Conservation (phyloP, 2,113 vertebrate genomes). For the Cryptomyrus ogoouensis region DNA sequence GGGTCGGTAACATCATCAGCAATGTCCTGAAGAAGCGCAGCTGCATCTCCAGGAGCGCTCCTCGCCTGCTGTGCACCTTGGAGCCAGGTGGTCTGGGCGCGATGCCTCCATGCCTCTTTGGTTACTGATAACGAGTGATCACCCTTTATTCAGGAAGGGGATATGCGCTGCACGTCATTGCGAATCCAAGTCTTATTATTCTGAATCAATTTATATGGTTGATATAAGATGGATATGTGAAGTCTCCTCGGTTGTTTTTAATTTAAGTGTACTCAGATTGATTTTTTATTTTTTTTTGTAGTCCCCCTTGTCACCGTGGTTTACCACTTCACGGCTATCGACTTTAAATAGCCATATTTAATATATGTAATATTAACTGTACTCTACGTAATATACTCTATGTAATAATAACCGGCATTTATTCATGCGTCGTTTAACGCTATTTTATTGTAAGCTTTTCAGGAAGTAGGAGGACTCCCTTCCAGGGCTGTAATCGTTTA, state of each 20-base stretch:
- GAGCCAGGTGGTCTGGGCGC: conserved; percentile 76
- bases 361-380: neutral
- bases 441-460: conserved; percentile 32
- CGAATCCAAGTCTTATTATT: neutral
- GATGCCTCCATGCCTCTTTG: too few species aligned
- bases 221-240: neutral
- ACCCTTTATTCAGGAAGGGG: neutral
- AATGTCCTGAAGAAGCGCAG: conserved; percentile 90
- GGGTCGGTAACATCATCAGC: conserved; percentile 88
- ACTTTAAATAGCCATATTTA: neutral
- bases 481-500: conserved; percentile 37
- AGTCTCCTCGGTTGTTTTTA: neutral
- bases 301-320: neutral
- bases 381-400: neutral
- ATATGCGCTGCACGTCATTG: neutral
- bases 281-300: neutral
- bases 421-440: neutral
- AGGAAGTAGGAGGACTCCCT: conserved; percentile 47
- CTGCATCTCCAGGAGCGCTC: conserved; percentile 88
- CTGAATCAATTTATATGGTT: neutral
- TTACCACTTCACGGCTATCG: neutral
- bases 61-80: conserved; percentile 88
- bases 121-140: neutral
- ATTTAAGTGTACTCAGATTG: neutral
- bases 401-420: neutral